Base-by-base conservation (phyloP, 2,888 invertebrate genomes). In the Auanema freiburgensis region DNA sequence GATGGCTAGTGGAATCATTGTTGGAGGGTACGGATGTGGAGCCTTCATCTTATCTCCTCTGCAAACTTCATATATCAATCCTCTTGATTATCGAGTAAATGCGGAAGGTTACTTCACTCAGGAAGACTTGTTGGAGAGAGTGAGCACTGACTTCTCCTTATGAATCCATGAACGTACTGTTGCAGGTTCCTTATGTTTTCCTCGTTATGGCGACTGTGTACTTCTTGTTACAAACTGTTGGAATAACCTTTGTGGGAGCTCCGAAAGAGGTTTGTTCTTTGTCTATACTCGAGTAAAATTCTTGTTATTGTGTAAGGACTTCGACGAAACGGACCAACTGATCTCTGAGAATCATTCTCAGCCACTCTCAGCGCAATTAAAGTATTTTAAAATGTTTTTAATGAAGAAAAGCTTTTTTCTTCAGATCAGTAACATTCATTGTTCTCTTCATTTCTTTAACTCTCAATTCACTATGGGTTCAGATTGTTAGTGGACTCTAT, bases 21-120 rank as follows among this genome's bases (percentile, higher is more conserved):
- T 85, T 12, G 84, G 83, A 14, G 85, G 85, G 2, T 85, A 83
- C 63, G 85, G 85, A 0, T 82, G 83, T 25, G 84, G 57, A 21
- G 66, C 67, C 0, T 67, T 71, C 57, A 71, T 71, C 43, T 66
- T 74, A 0, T 43, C 69, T 0, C 70, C 71, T 0, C 65, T 69
- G n/a, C 74, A 71, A 56, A 80, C 80, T 16, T 73, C 67, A 18
- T 80, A 70, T 57, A 75, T 81, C 50, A 81, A 81, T 65, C 81
- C 81, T 0, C 60, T 77, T 21, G 78, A 81, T 43, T 75, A 78
- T 43, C 63, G 71, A 8, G 74, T 75, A 12, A 72, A 79, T 58
- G 62, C 56, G 10, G 70, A 81, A 2, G 79, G 78, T 58, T 79
- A 63, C 57, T 81, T 81, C 60, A 78, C 77, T 1, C 79, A 81